Percentiles rank a stretch among this genome's conserved stretches.
Evolutionary conservation across 2,888 invertebrate species (phyloP).

Genomic region (Laothoe populi): DNA sequence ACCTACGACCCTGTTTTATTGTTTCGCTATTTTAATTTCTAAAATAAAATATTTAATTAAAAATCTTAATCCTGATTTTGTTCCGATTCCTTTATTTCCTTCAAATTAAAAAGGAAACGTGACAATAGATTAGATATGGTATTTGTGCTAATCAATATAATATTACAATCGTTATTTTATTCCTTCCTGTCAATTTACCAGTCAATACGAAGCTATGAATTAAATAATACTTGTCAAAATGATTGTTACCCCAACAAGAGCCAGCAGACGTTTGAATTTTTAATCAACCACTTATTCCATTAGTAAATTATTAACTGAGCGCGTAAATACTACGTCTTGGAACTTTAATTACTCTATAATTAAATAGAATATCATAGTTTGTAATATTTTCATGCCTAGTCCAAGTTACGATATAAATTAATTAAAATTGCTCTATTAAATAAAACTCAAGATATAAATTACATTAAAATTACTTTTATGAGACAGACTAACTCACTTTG

Average conservation of each 20-base stretch:
- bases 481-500: too few species aligned
- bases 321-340: neutral
- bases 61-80: too few species aligned
- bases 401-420: neutral
- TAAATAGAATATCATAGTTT: neutral
- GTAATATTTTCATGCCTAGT: neutral
- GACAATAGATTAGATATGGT: too few species aligned
- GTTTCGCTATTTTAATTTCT: too few species aligned
- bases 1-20: too few species aligned
- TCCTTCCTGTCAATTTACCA: too few species aligned
- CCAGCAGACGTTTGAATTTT: neutral
- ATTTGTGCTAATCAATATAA: too few species aligned
- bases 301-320: slow-evolving; percentile 6
- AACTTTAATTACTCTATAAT: neutral
- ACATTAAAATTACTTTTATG: too few species aligned
- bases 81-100: too few species aligned
- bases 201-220: neutral
- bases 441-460: neutral
- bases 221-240: neutral
- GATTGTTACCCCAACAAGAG: neutral
- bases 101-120: too few species aligned
- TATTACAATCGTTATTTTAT: too few species aligned
- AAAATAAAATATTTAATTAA: too few species aligned
- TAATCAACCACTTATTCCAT: neutral
- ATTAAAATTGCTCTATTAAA: neutral